Base-by-base conservation (phyloP, 2,888 invertebrate species). In the Mythimna albipuncta region DNA sequence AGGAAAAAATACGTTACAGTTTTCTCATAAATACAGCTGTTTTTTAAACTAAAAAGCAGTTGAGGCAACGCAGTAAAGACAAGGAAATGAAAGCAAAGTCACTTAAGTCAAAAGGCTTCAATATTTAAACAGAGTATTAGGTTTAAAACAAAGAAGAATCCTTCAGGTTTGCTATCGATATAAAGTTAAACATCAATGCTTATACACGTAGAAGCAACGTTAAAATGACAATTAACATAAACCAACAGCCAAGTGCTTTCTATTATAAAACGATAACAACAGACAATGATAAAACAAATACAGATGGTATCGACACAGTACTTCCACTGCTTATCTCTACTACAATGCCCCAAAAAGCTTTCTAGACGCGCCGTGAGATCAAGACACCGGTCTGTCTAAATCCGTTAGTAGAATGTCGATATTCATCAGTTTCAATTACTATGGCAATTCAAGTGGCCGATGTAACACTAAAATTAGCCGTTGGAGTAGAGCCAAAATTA, bases 381-480 rank as follows among this genome's bases (percentile, higher is more conserved):
- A 47, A 75, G 9, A 35, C 62, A 63, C 6, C 52, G 9, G 26
- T 63, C 10, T 19, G 52, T 67, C 64, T 71, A 79, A 74, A 54
- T 65, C 11, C 38, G 35, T 57, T 64, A 58, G 47, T 38, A n/a
- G 35, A 66, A 6, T 13, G 54, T 55, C 69, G 7, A 69, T 64
- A 62, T 54, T 41, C 35, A 47, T 69, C 54, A 61, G 58, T 52
- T 26, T 55, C 64, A 54, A 73, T 63, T 65, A 55, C 69, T 44
- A 13, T 47, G 44, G 38, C 38, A 21, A 66, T 61, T 59, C 54
- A 58, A 69, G 13, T 58, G n/a, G 21, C 13, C 44, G 21, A 50
- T 80, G 63, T 58, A 59, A 35, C n/a, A 64, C 76, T 81, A 75
- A 75, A 63, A 76, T 84, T 81, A 81, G 52, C 58, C 2, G n/a